Conservation (phyloP, 2,113 vertebrate genomes). For the Odocoileus hemionus region DNA sequence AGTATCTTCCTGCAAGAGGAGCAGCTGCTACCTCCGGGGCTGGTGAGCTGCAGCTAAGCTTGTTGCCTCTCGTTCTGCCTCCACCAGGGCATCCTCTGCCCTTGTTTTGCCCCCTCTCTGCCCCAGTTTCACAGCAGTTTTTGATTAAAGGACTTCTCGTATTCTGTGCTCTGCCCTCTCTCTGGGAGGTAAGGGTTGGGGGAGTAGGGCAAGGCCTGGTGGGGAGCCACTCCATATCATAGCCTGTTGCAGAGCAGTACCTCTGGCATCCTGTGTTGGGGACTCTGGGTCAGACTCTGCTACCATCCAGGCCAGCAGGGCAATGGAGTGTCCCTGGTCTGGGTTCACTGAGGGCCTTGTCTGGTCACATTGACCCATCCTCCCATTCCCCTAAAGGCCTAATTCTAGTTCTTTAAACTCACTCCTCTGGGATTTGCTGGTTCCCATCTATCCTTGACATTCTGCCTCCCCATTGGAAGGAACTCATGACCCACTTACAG, state of each 20-base stretch:
- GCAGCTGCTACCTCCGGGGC: not conserved
- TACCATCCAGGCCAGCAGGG: not conserved
- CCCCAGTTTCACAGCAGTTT: not conserved
- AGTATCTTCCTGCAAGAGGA: too few relatives aligned
- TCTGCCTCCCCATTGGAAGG: not conserved
- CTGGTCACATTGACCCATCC: not conserved
- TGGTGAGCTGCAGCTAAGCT: not conserved
- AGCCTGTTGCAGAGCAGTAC: not conserved
- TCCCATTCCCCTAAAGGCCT: not conserved
- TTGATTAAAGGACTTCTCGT: not conserved
- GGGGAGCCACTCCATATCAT: not conserved
- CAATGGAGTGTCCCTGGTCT: rapidly evolving
- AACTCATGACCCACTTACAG: not conserved
- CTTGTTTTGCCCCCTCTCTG: not conserved
- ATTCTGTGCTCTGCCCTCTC: not conserved
- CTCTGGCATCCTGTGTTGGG: not conserved
- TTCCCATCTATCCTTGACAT: not conserved
- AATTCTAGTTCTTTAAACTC: not conserved
- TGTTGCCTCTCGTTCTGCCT: not conserved
- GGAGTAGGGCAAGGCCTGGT: not conserved
- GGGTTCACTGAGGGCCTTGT: not conserved
- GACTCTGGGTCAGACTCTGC: not conserved
- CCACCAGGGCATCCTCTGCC: not conserved
- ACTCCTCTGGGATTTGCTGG: rapidly evolving
- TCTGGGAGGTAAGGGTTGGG: not conserved